Evolutionary conservation across 64 coral and sea anemone species (phyloP).

Genomic region (Cladopsammia gracilis): DNA sequence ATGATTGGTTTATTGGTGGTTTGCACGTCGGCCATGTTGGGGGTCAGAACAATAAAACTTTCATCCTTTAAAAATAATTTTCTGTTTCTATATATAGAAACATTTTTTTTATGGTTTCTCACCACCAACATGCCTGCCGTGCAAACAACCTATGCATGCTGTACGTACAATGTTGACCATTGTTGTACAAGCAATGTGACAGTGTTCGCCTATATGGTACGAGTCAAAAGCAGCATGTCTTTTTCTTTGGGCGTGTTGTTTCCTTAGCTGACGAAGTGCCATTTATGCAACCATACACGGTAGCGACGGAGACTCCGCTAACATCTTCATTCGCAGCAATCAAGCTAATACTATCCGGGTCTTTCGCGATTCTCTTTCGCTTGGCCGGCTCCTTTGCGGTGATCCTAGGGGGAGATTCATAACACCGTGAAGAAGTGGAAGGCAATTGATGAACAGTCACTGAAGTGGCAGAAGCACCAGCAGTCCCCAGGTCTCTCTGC

Average conservation of each 20-base stretch:
- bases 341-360: constrained; percentile 21
- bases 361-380: constrained; percentile 6
- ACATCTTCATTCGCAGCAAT: background rate
- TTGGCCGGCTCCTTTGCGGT: background rate
- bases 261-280: background rate
- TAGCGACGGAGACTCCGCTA: too few relatives aligned
- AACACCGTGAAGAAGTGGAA: background rate
- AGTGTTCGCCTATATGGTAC: too few relatives aligned
- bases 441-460: background rate
- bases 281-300: background rate
- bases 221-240: background rate
- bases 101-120: too few relatives aligned
- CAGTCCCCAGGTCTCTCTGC: background rate
- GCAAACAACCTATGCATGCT: too few relatives aligned
- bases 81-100: too few relatives aligned
- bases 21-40: too few relatives aligned
- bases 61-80: too few relatives aligned
- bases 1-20: too few relatives aligned
- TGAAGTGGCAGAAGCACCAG: background rate
- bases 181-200: too few relatives aligned
- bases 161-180: too few relatives aligned
- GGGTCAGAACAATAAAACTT: too few relatives aligned
- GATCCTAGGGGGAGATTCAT: background rate
- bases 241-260: background rate
- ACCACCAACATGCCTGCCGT: too few relatives aligned